These are phyloP conservation scores for Zoanthus solanderi DNA, from an alignment of 92 coral and sea anemone species.

Conservation along the genomic window DNA sequence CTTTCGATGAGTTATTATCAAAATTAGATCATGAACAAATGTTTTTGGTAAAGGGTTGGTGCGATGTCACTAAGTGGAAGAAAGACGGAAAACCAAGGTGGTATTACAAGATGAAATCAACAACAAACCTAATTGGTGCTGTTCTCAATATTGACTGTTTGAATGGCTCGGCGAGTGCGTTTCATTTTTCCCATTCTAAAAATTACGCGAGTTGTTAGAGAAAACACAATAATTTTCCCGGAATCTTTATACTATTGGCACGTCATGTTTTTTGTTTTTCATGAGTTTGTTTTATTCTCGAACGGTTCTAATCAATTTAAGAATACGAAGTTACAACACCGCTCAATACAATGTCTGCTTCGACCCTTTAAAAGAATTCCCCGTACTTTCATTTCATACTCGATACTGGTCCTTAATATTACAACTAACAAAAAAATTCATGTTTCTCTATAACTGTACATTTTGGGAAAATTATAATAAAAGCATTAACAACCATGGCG, in stretches of 20 bases:
- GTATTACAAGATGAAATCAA: constrained; percentile 34
- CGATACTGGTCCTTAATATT: constrained; percentile 8
- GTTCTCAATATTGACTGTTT: constrained; percentile 9
- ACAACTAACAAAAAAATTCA: neutral
- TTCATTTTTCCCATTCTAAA: neutral
- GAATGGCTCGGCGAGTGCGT: neutral
- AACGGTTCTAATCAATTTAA: constrained; percentile 7
- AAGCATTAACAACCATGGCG: neutral
- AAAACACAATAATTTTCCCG: constrained; percentile 32
- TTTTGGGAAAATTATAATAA: constrained; percentile 28
- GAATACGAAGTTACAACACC: constrained; percentile 5
- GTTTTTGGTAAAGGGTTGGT: neutral
- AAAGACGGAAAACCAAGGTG: constrained; percentile 14
- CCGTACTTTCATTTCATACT: constrained; percentile 9
- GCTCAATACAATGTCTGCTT: neutral
- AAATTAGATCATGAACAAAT: neutral
- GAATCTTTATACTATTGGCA: neutral
- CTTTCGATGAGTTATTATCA: neutral
- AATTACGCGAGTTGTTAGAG: neutral
- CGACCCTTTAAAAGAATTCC: neutral
- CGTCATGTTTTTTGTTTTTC: neutral
- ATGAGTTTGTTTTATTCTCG: neutral
- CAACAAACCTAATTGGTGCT: constrained; percentile 46
- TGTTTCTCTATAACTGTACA: neutral
- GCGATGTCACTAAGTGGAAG: neutral